Conservation (phyloP, 1,140 invertebrate species). For the Tenebrio molitor region DNA sequence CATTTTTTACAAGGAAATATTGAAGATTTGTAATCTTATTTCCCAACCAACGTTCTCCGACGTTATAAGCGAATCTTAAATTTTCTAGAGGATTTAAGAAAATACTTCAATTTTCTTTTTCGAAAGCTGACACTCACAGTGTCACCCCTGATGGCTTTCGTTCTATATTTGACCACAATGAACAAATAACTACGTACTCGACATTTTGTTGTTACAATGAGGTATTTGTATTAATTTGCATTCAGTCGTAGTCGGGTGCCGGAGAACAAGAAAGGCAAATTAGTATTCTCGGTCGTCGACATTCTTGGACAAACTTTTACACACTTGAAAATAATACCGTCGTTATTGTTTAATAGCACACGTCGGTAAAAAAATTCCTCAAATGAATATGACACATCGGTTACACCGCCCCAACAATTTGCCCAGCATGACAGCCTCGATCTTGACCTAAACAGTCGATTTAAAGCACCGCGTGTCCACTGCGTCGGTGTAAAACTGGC, state of each 20-base stretch:
- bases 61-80: no score
- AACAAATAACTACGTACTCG: not conserved
- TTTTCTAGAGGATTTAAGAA: no score
- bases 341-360: not conserved
- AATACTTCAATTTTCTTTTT: no score
- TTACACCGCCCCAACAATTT: constrained; percentile 29
- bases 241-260: not conserved
- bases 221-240: not conserved
- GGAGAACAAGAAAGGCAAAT: constrained; percentile 18
- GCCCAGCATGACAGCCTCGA: constrained; percentile 45
- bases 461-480: constrained; percentile 50
- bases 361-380: constrained; percentile 16
- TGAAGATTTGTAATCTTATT: no score
- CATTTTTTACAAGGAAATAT: no score
- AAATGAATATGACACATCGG: constrained; percentile 7
- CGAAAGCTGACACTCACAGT: no score
- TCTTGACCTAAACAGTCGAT: constrained; percentile 53
- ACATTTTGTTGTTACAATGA: not conserved
- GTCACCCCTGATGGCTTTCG: no score
- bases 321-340: not conserved
- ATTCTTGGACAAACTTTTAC: constrained; percentile 14
- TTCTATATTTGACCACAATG: no score
- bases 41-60: no score
- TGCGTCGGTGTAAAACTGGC: constrained; percentile 37
- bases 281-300: constrained; percentile 26